These are phyloP conservation scores for human DNA, from an alignment of 2,113 vertebrate species.

Conservation along the genomic window GRCh38 chr2:231965501-231966000, in stretches of 20 bases:
- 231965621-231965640: not conserved
- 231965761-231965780: not conserved
- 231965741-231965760: not conserved
- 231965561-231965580: conserved; percentile 13
- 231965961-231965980: not conserved
- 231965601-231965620: not conserved
- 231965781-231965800: not conserved
- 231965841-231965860: not conserved
- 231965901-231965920: not conserved
- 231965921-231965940: not conserved
- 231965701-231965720: not conserved
- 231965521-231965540: not conserved
- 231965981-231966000: not conserved
- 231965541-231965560: not conserved
- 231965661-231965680: not conserved
- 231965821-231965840: not conserved
- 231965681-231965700: not conserved
- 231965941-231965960: not conserved
- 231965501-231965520: not conserved
- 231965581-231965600: not conserved
- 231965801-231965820: not conserved
- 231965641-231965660: not conserved
- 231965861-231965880: not conserved
- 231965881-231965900: no score
- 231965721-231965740: not conserved